Base-by-base conservation (phyloP, 1,140 invertebrate species). In the Drosophila athabasca region DNA sequence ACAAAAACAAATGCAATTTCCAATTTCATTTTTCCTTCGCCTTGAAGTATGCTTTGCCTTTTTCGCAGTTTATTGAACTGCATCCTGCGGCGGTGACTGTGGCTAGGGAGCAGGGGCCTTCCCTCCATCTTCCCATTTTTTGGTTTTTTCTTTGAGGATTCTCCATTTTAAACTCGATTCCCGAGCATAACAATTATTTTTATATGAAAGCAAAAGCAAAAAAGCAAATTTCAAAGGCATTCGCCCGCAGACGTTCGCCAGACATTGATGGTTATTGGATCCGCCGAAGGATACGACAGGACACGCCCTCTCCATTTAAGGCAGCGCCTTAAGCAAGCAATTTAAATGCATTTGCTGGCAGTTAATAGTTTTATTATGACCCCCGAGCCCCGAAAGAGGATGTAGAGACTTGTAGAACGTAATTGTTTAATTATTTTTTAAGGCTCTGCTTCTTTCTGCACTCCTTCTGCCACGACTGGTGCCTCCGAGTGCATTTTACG, bases 361-460 rank as follows among this genome's bases (percentile, higher is more conserved):
- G 64, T 75, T 88, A 88, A 87, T 87, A 88, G 83, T 88, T 88
- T 88, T 88, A 82, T 88, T 68, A 79, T 72, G 48, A 43, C 39
- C 49, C 49, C 39, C 35, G 35, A 39, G 4, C 9, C 3, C 17
- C 17, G 17, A 19, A 19, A 19, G 17, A 31, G 31, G 31, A 19
- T 19, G 17, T 19, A 3, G 31, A 3, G 31, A 35, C 50, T 49
- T 52, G 70, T 76, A 69, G 50, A 88, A 79, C 46, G 69, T 88
- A 79, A 87, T 87, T 87, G 79, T 88, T 88, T 88, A 88, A 88
- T 88, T 88, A 83, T 62, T 88, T 88, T 88, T 82, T 66, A 62
- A 53, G 55, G 45, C 43, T 66, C 68, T 62, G 35, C 29, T 8
- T 7, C n/a, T 35, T 26, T 24, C 22, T n/a, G 15, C 5, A 22